Conservation (phyloP, 2,113 vertebrate genomes). For the Rhizomys pruinosus region DNA sequence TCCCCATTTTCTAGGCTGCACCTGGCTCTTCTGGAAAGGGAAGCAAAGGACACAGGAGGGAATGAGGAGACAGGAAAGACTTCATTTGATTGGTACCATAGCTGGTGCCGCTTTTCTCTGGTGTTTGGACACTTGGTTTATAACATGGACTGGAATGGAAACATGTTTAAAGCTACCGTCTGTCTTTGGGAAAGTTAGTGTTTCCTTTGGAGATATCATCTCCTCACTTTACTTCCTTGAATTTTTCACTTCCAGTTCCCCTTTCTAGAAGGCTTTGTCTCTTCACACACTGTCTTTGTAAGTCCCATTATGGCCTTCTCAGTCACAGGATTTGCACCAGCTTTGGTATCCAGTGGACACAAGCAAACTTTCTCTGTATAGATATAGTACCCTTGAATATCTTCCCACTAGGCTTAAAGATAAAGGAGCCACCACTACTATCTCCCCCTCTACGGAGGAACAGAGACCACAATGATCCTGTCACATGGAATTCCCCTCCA, state of each 20-base stretch:
- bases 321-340: not conserved
- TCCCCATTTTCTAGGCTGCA: too few relatives aligned
- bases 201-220: not conserved
- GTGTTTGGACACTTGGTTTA: not conserved
- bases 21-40: not conserved
- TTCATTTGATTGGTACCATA: not conserved
- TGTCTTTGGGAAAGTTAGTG: not conserved
- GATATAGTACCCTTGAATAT: not conserved
- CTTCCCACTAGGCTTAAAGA: not conserved
- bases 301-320: not conserved
- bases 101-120: not conserved
- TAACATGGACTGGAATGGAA: not conserved
- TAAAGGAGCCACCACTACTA: not conserved
- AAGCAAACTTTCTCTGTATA: not conserved
- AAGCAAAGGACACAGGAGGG: accelerated
- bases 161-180: not conserved
- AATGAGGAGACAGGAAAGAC: not conserved
- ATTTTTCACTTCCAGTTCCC: not conserved
- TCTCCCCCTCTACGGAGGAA: not conserved
- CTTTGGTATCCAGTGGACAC: not conserved
- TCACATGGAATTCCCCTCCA: not conserved
- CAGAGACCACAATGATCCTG: not conserved
- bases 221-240: not conserved
- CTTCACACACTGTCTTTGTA: not conserved
- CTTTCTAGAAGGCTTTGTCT: not conserved